Evolutionary conservation across 2,113 vertebrate genomes (phyloP), one percentile per base, ranked within the genome.

Genomic region (Calyptomena viridis): DNA sequence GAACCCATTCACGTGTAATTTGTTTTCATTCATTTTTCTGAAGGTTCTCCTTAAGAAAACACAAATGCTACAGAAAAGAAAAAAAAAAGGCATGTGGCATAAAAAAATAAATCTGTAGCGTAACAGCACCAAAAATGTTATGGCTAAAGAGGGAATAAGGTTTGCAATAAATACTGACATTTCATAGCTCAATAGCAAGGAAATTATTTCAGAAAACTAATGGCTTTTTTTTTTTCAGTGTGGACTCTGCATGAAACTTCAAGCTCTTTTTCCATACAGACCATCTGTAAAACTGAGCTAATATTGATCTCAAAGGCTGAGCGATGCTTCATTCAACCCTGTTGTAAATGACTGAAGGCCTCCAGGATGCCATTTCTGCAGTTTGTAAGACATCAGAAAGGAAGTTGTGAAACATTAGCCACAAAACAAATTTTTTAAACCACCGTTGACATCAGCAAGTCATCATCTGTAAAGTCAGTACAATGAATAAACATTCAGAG

Each of bases 201-300:
- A 93, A 94, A 92, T 94, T 77, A 94, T 93, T 95, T 86, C 31
- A n/a, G 80, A 88, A 94, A 90, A 84, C 40, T 64, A 88, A 90
- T 72, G 53, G 42, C 33, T 60, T 89, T 89, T 87, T 93, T 67
- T 88, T 90, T 89, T 93, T 35, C 88, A 53, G n/a, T 22, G 14
- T 42, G 11, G 28, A 55, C 68, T 89, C 76, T 67, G 50, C 52
- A 15, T 78, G 86, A 86, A 88, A 90, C 63, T 86, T 93, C 86
- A 90, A 92, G 64, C 46, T 86, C 63, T 47, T 92, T 97, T 94
- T 94, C 88, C 64, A 90, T 76, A 74, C 39, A 81, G 75, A 77
- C 42, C 85, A 67, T 90, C 92, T 90, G 76, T 92, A 92, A 90
- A 94, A 77, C 72, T 71, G 90, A 84, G 86, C 90, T 94, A 88